Evolutionary conservation across 1,140 invertebrate genomes (phyloP), one percentile per base, ranked within the genome.

Genomic region (Drosophila kohkoa): DNA sequence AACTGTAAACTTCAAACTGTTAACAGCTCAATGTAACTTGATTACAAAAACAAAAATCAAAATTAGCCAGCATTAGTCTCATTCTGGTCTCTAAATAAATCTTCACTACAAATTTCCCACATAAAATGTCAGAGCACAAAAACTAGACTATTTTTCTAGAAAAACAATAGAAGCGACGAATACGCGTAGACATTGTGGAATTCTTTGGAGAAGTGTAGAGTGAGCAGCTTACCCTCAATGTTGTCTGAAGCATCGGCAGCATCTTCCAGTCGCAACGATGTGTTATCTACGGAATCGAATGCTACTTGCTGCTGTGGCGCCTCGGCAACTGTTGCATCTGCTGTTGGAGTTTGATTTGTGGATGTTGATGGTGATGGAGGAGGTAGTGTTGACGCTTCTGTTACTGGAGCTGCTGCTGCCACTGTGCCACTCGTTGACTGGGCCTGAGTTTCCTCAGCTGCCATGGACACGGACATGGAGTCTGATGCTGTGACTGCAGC

Each of bases 171-270:
- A 55, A 63, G 25, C 7, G 15, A 8, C 7, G 15, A 8, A 6
- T 35, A 52, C 20, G 28, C 28, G 45, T 2, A 15, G 10, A 13
- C 55, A 38, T 25, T 25, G 20, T 25, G 41, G 13, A 10, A 2
- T 3, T 2, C 7, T 11, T 38, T 8, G 2, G 49, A 30, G 16
- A n/a, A 30, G 20, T 30, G 7, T 52, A 3, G 25, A 28, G 25
- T 3, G 1, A 30, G 38, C 75, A 30, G 41, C 82, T 68, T 75
- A 92, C 91, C 88, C 72, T 92, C 91, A 45, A 92, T 64, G 65
- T 77, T 85, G 75, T 92, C 90, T 45, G 77, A 75, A 10, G 79
- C 78, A 77, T 92, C 68, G 43, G 51, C 64, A 35, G 74, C 72
- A 51, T 73, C 76, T 55, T 16, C 32, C 15, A 55, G 11, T 8